A percentile compares a stretch with the other conserved stretches of the same genome.
phyloP scores from a whole-genome alignment of 2,888 invertebrate genomes.

The Caenorhabditis becei region DNA sequence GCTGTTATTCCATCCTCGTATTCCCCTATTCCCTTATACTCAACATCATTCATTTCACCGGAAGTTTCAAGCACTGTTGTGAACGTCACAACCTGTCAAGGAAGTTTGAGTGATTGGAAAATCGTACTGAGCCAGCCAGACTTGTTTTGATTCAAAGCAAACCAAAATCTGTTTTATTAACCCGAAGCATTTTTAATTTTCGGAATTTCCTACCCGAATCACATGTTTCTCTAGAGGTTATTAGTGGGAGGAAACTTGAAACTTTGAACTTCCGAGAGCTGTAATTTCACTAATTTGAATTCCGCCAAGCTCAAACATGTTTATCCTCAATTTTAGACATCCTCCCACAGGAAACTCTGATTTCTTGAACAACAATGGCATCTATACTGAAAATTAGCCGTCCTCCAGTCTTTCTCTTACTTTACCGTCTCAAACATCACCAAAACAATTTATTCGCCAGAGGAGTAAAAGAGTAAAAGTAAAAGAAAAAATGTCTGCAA shows the following conservation, averaged over 20 bases:
- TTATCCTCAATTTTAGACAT: not conserved
- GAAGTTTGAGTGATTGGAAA: constrained; percentile 3
- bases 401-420: not conserved
- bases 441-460: no score
- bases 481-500: constrained; percentile 24
- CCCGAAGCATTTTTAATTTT: not conserved
- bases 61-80: not conserved
- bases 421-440: constrained; percentile 19
- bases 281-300: not conserved
- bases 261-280: not conserved
- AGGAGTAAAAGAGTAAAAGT: no score
- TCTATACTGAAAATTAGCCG: not conserved
- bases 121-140: not conserved
- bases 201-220: not conserved
- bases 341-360: not conserved
- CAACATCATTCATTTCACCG: no score
- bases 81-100: constrained; percentile 2
- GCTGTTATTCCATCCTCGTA: no score
- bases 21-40: no score
- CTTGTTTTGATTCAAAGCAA: not conserved
- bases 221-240: not conserved
- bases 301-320: no score
- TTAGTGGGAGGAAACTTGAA: not conserved
- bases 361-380: not conserved
- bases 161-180: not conserved